These are phyloP conservation scores for Rhyacophila brunnea DNA, from an alignment of 1,140 invertebrate species.

Conservation along the genomic window DNA sequence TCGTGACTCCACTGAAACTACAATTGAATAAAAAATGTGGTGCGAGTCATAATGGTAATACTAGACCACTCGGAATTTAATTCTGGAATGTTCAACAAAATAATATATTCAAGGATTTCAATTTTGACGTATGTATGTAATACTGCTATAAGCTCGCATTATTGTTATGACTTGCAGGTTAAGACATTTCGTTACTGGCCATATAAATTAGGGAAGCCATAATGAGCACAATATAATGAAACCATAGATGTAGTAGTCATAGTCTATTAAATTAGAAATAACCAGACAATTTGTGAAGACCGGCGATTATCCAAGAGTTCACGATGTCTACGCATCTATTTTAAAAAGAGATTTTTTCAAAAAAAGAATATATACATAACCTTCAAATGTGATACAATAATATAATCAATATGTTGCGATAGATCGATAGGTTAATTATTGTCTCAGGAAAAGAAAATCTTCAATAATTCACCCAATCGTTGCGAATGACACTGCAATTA, in stretches of 20 bases:
- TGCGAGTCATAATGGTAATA: no score
- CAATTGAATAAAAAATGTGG: no score
- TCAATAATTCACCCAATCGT: not conserved
- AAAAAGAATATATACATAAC: not conserved
- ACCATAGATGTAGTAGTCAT: not conserved
- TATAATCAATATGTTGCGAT: not conserved
- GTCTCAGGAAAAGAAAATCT: not conserved
- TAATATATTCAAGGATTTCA: no score
- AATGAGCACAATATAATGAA: not conserved
- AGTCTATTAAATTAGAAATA: not conserved
- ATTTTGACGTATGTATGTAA: not conserved
- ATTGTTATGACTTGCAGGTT: not conserved
- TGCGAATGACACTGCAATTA: no score
- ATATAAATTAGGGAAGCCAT: conserved; percentile 1
- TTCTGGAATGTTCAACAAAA: no score
- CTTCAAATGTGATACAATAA: not conserved
- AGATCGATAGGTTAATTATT: not conserved
- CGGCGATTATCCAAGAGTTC: no score
- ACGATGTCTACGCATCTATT: no score
- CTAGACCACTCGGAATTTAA: no score
- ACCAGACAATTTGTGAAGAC: no score
- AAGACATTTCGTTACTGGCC: not conserved
- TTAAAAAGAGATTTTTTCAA: no score
- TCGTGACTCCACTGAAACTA: no score
- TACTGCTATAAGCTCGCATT: not conserved